Evolutionary conservation across 1,140 invertebrate genomes (phyloP).

Genomic region (Portunus trituberculatus): DNA sequence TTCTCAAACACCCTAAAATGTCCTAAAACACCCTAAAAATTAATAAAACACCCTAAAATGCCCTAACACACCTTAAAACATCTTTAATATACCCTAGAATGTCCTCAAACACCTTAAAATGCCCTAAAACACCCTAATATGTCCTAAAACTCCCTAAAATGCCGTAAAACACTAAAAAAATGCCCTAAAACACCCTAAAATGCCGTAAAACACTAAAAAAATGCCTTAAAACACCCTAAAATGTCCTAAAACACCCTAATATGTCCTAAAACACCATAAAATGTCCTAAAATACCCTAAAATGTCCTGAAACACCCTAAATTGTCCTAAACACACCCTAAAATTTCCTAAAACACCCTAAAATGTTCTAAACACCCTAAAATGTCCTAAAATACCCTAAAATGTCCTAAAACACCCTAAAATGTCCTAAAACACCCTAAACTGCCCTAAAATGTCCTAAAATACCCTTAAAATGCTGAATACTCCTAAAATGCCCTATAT

Average conservation of each 20-base stretch:
- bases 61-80: not conserved
- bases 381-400: too few species aligned
- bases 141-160: not conserved
- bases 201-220: not conserved
- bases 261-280: not conserved
- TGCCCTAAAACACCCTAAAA: slow-evolving; percentile 45
- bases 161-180: too few species aligned
- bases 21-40: slow-evolving; percentile 44
- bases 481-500: not conserved
- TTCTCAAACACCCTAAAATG: too few species aligned
- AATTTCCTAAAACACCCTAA: slow-evolving; percentile 28
- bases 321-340: too few species aligned
- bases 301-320: not conserved
- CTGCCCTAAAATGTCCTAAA: not conserved
- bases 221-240: too few species aligned
- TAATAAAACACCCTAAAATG: too few species aligned
- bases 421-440: not conserved
- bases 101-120: slow-evolving; percentile 6
- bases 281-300: not conserved
- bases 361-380: slow-evolving; percentile 5
- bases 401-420: slow-evolving; percentile 31
- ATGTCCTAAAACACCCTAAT: slow-evolving; percentile 24
- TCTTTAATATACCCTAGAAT: too few species aligned
- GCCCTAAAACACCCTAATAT: not conserved
- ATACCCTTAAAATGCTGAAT: not conserved